Conservation (phyloP, 2,113 vertebrate genomes). For the Trogon melanurus region DNA sequence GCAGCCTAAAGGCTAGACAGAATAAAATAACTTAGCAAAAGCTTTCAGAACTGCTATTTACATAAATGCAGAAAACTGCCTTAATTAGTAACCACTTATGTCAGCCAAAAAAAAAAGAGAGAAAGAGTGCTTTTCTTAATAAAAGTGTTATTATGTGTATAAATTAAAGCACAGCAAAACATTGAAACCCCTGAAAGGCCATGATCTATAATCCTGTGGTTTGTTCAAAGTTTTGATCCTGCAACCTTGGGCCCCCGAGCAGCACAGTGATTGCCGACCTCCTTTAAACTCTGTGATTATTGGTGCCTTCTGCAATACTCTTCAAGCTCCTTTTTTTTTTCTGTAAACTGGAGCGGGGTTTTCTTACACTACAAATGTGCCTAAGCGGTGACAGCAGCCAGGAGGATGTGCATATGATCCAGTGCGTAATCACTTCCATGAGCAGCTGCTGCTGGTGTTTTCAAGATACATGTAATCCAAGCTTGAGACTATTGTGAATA, state of each 20-base stretch:
- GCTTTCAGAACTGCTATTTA: background rate
- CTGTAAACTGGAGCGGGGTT: background rate
- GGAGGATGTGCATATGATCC: background rate
- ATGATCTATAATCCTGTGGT: background rate
- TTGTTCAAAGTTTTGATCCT: background rate
- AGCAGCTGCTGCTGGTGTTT: slow-evolving; percentile 25
- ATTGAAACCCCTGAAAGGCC: background rate
- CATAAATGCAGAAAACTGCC: background rate
- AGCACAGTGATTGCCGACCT: background rate
- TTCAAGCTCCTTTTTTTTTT: background rate
- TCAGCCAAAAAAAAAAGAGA: background rate
- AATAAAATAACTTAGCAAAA: background rate
- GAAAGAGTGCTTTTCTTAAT: background rate
- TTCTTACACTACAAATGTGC: background rate
- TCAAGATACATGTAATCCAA: slow-evolving; percentile 9
- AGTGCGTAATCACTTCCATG: slow-evolving; percentile 14
- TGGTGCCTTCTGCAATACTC: background rate
- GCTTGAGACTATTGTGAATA: background rate
- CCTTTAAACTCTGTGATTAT: background rate
- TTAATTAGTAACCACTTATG: background rate
- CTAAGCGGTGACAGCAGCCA: background rate
- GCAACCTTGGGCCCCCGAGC: background rate
- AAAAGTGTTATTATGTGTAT: background rate
- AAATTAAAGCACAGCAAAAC: background rate
- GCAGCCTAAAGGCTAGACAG: background rate